Conservation (phyloP, 2,888 invertebrate species). For the Andrena flavipes region DNA sequence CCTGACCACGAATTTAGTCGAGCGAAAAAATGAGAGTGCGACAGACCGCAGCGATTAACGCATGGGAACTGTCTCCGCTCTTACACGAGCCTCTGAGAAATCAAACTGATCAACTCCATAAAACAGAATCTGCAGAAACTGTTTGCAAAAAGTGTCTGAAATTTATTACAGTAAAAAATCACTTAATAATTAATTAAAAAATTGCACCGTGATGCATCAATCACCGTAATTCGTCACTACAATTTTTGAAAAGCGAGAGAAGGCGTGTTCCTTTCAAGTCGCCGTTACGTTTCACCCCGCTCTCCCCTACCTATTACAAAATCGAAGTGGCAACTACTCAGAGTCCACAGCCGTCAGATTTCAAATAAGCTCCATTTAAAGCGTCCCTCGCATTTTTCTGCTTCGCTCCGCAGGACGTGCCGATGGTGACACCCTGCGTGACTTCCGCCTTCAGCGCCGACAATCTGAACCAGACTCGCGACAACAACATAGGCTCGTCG, state of each 20-base stretch:
- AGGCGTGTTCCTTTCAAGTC: no score
- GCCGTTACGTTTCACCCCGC: no score
- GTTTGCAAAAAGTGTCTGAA: no score
- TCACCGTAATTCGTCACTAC: no score
- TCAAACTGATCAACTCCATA: no score
- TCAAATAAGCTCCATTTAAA: background rate
- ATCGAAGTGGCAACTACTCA: background rate
- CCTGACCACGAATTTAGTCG: conserved; percentile 26
- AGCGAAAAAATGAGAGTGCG: conserved; percentile 17
- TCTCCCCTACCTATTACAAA: no score
- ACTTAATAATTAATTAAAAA: no score
- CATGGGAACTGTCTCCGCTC: background rate
- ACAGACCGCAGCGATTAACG: conserved; percentile 14
- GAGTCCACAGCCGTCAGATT: background rate
- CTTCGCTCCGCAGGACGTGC: conserved; percentile 70
- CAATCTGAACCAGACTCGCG: conserved; percentile 79
- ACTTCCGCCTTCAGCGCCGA: conserved; percentile 81
- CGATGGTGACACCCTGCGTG: conserved; percentile 79
- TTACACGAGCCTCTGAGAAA: no score
- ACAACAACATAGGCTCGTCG: conserved; percentile 68
- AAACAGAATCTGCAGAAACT: no score
- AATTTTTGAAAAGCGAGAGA: no score
- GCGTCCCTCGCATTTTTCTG: conserved; percentile 21
- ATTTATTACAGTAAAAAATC: no score
- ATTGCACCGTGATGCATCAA: no score